Base-by-base conservation (phyloP, 2,113 vertebrate species). In the Sardina pilchardus region DNA sequence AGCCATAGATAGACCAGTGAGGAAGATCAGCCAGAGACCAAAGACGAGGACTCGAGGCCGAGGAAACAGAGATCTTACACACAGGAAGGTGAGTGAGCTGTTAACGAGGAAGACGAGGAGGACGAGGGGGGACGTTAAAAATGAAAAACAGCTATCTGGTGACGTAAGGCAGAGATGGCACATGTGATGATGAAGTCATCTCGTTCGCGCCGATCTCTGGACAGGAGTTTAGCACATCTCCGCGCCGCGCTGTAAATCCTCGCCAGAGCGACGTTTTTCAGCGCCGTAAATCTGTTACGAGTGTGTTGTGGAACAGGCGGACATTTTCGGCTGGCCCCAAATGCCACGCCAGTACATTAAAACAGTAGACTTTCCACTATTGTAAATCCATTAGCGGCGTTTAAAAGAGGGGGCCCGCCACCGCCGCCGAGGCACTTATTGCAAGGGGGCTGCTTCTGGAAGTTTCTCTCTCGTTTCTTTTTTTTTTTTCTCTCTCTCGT, bases 401-500 rank as follows among this genome's bases (percentile, higher is more conserved):
- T 67, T 67, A 67, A 67, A 53, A 53, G 14, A 14, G 50, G 50
- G 17, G n/a, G n/a, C n/a, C n/a, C n/a, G 39, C 39, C 39, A 4
- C 39, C 39, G 39, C 39, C 39, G 1, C 16, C 4, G 50, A 1
- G 50, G 50, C 50, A 53, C 50, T 53, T 53, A 53, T 53, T 53
- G 50, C 50, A 17, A n/a, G n/a, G 50, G 50, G 50, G 16, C 50
- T 53, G 50, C 50, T 53, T 53, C 50, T 53, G 17, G 50, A 53
- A 53, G 50, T 53, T 53, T 53, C 50, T 53, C 80, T 59, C 63
- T 82, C n/a, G n/a, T n/a, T n/a, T n/a, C n/a, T n/a, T n/a, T n/a
- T n/a, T n/a, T n/a, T n/a, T n/a, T n/a, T 85, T 85, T 45, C 39
- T 83, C 80, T 44, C 80, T n/a, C 19, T 26, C 17, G 67, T 67